Base-by-base conservation (phyloP, 2,113 vertebrate species). In the Aviceda subcristata region DNA sequence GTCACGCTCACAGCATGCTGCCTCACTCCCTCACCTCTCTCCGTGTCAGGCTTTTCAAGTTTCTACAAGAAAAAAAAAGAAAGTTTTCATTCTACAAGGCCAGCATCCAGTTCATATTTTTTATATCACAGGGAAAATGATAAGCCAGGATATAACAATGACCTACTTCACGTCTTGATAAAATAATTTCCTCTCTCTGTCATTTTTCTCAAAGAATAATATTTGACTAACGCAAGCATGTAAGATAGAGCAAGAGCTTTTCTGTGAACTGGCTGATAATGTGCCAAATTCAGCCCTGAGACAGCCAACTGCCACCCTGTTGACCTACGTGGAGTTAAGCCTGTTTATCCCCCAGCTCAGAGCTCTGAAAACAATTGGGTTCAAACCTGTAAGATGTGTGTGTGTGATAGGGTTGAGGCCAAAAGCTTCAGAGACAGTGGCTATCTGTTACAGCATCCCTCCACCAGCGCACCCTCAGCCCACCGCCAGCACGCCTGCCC, bases 171-270 rank as follows among this genome's bases (percentile, higher is more conserved):
- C 0, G 2, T 92, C 55, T 55, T 68, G 96, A 96, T 97, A 93
- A 97, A 96, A 97, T 91, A 78, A 96, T 94, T 97, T 96, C 95
- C 95, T 69, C 88, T 94, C 38, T 81, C 86, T 91, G 69, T 74
- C 90, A 92, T 93, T 97, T 97, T 94, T 73, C 92, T 87, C 7
- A 4, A 95, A 93, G 90, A 92, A 94, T 72, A 96, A 93, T 92
- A 96, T 94, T 97, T 94, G 71, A 93, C 80, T 94, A 96, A 93
- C 5, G 5, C 1, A 0, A 94, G 56, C 48, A 15, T 19, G 55
- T 73, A 84, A 92, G 92, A 94, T 56, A 96, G 89, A 76, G 88
- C 56, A n/a, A 68, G 43, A 72, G 73, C 62, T 72, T 96, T 97
- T 71, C 93, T 93, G 90, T 51, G 84, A 90, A 81, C 85, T 45